Evolutionary conservation across 2,113 vertebrate genomes (phyloP).

Genomic region (Antechinus stuartii): DNA sequence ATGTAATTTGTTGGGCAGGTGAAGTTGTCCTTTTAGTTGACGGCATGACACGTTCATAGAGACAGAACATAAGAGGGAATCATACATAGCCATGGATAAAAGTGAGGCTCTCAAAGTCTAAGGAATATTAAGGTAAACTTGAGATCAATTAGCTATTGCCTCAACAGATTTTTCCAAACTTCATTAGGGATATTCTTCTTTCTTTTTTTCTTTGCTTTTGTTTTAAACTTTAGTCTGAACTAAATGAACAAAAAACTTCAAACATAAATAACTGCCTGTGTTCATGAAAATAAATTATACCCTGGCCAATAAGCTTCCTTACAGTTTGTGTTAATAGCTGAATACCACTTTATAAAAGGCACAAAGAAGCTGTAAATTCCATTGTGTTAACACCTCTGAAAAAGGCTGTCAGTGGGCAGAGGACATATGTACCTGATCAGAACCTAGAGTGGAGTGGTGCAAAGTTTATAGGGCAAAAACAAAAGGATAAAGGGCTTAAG

Average conservation of each 20-base stretch:
- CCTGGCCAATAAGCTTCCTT: conserved; percentile 10
- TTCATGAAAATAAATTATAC: conserved; percentile 33
- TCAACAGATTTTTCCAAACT: neutral
- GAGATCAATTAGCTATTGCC: neutral
- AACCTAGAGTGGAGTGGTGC: neutral
- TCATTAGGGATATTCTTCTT: neutral
- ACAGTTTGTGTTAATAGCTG: conserved; percentile 35
- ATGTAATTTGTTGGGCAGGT: conserved; percentile 31
- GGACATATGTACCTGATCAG: neutral
- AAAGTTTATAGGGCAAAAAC: neutral
- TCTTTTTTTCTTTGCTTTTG: neutral
- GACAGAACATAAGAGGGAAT: conserved; percentile 40
- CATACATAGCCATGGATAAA: neutral
- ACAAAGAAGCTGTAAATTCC: conserved; percentile 50
- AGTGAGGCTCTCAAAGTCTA: conserved; percentile 50
- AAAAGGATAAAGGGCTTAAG: neutral
- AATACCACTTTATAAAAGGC: conserved; percentile 20
- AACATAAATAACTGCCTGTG: neutral
- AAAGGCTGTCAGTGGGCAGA: conserved; percentile 34
- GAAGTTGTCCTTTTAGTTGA: conserved; percentile 60
- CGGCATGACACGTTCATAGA: conserved; percentile 6
- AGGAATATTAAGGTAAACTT: conserved; percentile 15
- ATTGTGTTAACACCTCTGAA: conserved; percentile 64
- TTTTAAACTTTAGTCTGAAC: conserved; percentile 2
- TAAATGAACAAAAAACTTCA: conserved; percentile 28